Base-by-base conservation (phyloP, 2,888 invertebrate genomes). In the Augochlorella aurata region DNA sequence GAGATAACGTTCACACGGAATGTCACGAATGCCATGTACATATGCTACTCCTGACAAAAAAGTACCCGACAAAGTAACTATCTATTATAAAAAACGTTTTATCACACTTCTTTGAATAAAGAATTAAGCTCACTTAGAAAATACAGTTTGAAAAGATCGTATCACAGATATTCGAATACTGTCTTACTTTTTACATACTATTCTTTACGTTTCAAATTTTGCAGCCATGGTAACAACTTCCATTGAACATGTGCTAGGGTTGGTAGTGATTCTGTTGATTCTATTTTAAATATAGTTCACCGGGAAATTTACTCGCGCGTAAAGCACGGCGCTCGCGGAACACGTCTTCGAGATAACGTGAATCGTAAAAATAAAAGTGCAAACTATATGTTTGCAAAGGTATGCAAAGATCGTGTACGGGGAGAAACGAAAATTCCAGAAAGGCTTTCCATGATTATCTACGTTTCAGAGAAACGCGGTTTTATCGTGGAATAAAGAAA, bases 401-500 rank as follows among this genome's bases (percentile, higher is more conserved):
- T 44, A 54, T 49, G 47, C 47, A 10, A 14, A 50, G 24, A 73
- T 70, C 50, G 50, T 52, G 44, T 54, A 70, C 72, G 68, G 8
- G 58, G 24, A 29, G 78, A 58, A 54, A 74, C 65, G 71, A 78
- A 77, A 77, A 70, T 74, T 78, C 65, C 54, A 73, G 82, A 82
- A 82, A 75, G 50, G 63, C 61, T 70, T n/a, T 18, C 38, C 58
- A 47, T 38, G 44, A 61, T 29, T 79, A 74, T 82, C 65, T 79
- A 67, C 63, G 18, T 70, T 85, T 85, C 77, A 76, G 74, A 74
- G 84, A 82, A 79, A 54, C 24, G 78, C 44, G 77, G 67, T 73
- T 76, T 83, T 85, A 85, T 85, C 85, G 73, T 50, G 18, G 14
- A 29, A 61, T 47, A 79, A 85, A 85, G 68, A 80, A 79, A 79